These are phyloP conservation scores for Panthera leo DNA, from an alignment of 2,113 vertebrate genomes.

Conservation along the genomic window DNA sequence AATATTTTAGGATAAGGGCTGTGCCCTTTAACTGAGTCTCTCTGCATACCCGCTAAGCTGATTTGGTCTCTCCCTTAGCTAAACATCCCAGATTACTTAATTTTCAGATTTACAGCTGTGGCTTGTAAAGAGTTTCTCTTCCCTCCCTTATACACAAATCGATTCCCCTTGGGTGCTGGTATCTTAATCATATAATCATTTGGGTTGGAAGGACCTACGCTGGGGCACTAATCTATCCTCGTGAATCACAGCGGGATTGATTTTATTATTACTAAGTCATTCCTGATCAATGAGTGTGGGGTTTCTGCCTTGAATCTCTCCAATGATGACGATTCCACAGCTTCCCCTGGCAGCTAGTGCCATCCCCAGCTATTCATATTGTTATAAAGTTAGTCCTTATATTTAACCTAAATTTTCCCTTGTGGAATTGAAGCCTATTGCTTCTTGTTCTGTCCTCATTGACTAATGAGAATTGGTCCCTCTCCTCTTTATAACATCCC, in stretches of 20 bases:
- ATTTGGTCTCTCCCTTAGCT: background rate
- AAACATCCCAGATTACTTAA: background rate
- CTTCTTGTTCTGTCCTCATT: conserved; percentile 70
- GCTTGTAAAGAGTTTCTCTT: conserved; percentile 25
- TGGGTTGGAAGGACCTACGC: conserved; percentile 45
- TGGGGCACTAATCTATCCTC: conserved; percentile 16
- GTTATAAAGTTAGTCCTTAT: conserved; percentile 66
- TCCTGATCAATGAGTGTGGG: background rate
- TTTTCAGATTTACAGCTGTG: conserved; percentile 11
- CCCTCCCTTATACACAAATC: background rate
- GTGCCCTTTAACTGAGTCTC: background rate
- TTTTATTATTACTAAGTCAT: conserved; percentile 56
- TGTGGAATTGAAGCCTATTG: conserved; percentile 62
- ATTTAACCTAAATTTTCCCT: conserved; percentile 69
- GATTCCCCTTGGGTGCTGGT: conserved; percentile 36
- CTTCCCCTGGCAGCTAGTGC: conserved; percentile 29
- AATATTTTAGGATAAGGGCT: background rate
- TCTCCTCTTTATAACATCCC: conserved; percentile 55
- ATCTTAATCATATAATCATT: conserved; percentile 46
- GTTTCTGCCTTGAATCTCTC: conserved; percentile 35
- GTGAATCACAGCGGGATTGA: conserved; percentile 55
- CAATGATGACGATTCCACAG: background rate
- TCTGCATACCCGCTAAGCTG: background rate
- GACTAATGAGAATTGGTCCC: conserved; percentile 76
- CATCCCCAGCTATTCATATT: background rate